These are phyloP conservation scores for Crepidodera aurea DNA, from an alignment of 2,888 invertebrate genomes.

Conservation along the genomic window DNA sequence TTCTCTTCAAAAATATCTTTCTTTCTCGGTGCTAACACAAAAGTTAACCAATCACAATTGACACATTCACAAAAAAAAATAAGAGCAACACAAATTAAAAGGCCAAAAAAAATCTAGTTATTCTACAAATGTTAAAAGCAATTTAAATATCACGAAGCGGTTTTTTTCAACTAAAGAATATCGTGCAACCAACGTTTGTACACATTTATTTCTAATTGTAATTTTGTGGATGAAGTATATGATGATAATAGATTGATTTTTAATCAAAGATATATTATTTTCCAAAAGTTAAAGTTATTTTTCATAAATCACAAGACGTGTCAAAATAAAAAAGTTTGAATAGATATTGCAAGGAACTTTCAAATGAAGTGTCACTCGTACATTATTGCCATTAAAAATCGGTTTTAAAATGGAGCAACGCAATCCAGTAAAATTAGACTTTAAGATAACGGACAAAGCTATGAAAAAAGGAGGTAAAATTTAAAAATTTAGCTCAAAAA, in stretches of 20 bases:
- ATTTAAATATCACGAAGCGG: slow-evolving; percentile 24
- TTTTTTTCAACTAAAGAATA: slow-evolving; percentile 13
- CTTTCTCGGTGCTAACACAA: slow-evolving; percentile 42
- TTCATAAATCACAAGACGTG: too few relatives aligned
- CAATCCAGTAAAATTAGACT: too few relatives aligned
- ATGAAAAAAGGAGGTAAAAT: too few relatives aligned
- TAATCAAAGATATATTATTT: neutral
- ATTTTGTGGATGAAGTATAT: neutral
- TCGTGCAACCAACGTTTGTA: slow-evolving; percentile 14
- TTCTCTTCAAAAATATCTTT: neutral
- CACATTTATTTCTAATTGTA: neutral
- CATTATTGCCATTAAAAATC: too few relatives aligned
- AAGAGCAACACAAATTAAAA: slow-evolving; percentile 32
- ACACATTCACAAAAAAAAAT: slow-evolving; percentile 47
- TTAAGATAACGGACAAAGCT: too few relatives aligned
- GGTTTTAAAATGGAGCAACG: too few relatives aligned
- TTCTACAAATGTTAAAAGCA: slow-evolving; percentile 8
- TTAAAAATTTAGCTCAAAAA: too few relatives aligned
- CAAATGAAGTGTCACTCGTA: too few relatives aligned
- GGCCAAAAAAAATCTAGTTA: slow-evolving; percentile 24
- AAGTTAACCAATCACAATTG: slow-evolving; percentile 62
- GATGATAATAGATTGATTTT: neutral
- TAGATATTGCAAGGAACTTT: too few relatives aligned
- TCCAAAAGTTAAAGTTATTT: too few relatives aligned
- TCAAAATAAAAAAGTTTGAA: too few relatives aligned